These are phyloP conservation scores for Mimachlamys varia DNA, from an alignment of 2,888 invertebrate genomes.

Conservation along the genomic window DNA sequence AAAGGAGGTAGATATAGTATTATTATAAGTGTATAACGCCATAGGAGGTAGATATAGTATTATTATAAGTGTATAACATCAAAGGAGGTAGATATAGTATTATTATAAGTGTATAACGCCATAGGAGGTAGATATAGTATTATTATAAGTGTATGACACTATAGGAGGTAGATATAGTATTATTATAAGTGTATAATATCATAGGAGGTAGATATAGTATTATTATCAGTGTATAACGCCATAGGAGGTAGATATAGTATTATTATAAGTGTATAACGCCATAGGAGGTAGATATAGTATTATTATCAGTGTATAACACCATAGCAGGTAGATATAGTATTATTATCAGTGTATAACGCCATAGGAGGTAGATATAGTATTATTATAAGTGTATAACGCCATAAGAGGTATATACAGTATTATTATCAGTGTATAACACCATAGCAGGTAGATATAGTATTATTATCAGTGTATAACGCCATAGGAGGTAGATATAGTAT, in stretches of 20 bases:
- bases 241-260: neutral
- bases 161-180: neutral
- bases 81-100: neutral
- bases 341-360: neutral
- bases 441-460: neutral
- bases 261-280: neutral
- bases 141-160: neutral
- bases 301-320: neutral
- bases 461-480: neutral
- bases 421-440: neutral
- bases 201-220: neutral
- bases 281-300: neutral
- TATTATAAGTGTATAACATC: neutral
- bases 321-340: neutral
- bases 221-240: neutral
- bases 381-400: neutral
- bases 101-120: neutral
- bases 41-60: neutral
- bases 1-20: neutral
- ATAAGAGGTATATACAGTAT: neutral
- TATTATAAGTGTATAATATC: neutral
- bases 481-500: neutral
- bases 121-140: neutral
- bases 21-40: neutral
- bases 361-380: neutral